Conservation (phyloP, 2,888 invertebrate genomes). For the Strigamia maritima region DNA sequence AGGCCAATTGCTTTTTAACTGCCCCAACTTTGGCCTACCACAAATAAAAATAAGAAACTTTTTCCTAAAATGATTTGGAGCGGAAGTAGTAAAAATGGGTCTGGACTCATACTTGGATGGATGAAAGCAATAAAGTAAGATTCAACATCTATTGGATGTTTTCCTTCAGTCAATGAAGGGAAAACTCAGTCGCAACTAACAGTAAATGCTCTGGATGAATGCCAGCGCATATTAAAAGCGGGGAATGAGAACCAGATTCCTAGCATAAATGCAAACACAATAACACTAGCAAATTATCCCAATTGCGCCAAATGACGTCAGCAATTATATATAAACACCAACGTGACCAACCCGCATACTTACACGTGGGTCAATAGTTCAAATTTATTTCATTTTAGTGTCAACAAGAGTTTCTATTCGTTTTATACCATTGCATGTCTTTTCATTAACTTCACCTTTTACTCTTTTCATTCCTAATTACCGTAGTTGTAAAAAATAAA, state of each 20-base stretch:
- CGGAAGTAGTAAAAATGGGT: conserved; percentile 22
- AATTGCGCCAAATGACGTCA: conserved; percentile 25
- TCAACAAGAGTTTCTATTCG: conserved; percentile 13
- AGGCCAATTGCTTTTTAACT: conserved; percentile 32
- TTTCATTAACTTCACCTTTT: conserved; percentile 5
- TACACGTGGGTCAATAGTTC: neutral
- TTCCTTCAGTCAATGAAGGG: conserved; percentile 25
- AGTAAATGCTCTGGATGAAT: conserved; percentile 27
- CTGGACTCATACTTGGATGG: conserved; percentile 15
- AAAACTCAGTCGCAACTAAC: conserved; percentile 28
- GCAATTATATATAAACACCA: conserved; percentile 25
- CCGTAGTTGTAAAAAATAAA: neutral
- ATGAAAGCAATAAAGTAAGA: conserved; percentile 25
- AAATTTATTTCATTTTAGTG: conserved; percentile 9
- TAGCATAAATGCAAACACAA: conserved; percentile 31
- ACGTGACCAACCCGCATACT: neutral
- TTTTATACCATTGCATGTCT: neutral
- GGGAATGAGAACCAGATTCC: conserved; percentile 32
- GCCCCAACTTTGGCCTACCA: conserved; percentile 28
- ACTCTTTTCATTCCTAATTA: neutral
- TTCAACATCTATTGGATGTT: conserved; percentile 29
- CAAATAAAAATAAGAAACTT: conserved; percentile 28
- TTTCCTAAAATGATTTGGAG: conserved; percentile 25
- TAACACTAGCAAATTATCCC: conserved; percentile 32
- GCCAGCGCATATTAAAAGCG: conserved; percentile 22